Percentiles rank a stretch among this genome's conserved stretches.
Evolutionary conservation across 30 jellyfish, hydroid and myxozoan genomes (phyloP).

Genomic region (Haliclystus octoradiatus): DNA sequence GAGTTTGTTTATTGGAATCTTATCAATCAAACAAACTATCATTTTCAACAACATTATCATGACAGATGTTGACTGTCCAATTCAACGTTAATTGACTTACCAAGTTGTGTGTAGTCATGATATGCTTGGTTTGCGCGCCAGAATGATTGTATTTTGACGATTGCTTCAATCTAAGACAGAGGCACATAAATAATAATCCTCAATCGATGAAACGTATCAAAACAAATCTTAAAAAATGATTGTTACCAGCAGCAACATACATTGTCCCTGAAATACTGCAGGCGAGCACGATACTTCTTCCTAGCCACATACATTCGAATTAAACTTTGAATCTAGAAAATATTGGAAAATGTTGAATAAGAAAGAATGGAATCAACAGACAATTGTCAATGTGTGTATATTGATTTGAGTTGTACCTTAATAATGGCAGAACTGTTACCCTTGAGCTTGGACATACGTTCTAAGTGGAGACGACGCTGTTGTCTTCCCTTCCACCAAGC

Average conservation of each 20-base stretch:
- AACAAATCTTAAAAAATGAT: too few species aligned
- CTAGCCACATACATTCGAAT: slow-evolving; percentile 89
- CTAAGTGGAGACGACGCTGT: slow-evolving; percentile 54
- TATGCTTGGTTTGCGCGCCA: slow-evolving; percentile 94
- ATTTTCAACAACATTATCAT: too few species aligned
- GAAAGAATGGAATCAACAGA: not conserved
- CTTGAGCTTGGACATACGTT: slow-evolving; percentile 46
- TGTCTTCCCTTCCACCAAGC: slow-evolving; percentile 72
- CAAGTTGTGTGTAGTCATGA: slow-evolving; percentile 84
- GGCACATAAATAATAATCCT: not conserved
- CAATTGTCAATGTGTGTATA: not conserved
- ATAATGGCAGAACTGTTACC: slow-evolving; percentile 72
- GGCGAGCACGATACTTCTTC: slow-evolving; percentile 57
- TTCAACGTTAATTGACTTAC: too few species aligned
- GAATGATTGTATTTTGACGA: slow-evolving; percentile 85
- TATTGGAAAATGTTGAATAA: not conserved
- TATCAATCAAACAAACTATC: too few species aligned
- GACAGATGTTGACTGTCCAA: too few species aligned
- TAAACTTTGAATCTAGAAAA: slow-evolving; percentile 73
- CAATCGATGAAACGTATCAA: not conserved
- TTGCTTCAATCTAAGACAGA: slow-evolving; percentile 42
- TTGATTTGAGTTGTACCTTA: slow-evolving; percentile 39
- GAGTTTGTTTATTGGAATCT: too few species aligned
- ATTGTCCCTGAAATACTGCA: slow-evolving; percentile 80
- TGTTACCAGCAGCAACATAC: too few species aligned